These are phyloP conservation scores for Sitophilus oryzae DNA, from an alignment of 1,140 invertebrate species.

Conservation along the genomic window DNA sequence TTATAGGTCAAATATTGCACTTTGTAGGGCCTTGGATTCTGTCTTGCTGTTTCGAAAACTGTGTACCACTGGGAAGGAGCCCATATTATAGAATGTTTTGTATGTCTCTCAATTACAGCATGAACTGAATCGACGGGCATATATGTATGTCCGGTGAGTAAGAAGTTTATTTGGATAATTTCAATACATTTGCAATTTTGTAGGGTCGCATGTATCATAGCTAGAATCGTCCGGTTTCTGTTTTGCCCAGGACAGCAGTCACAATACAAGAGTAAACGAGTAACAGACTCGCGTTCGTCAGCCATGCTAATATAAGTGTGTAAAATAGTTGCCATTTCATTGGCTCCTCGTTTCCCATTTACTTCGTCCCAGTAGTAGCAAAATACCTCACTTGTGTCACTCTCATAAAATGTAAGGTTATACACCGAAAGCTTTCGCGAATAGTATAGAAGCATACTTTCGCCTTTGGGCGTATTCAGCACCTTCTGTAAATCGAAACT, in stretches of 20 bases:
- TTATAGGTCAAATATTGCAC: neutral
- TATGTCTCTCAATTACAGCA: neutral
- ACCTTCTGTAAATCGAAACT: constrained; percentile 35
- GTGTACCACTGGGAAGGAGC: neutral
- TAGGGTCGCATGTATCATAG: neutral
- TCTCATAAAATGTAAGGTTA: too few relatives aligned
- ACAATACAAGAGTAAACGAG: neutral
- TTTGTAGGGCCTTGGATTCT: constrained; percentile 2
- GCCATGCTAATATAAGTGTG: too few relatives aligned
- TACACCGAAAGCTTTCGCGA: too few relatives aligned
- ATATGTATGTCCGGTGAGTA: neutral
- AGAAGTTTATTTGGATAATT: constrained; percentile 1
- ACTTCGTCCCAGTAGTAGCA: too few relatives aligned
- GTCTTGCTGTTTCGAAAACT: neutral
- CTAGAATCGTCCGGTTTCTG: neutral
- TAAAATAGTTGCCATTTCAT: too few relatives aligned
- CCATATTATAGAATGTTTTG: neutral
- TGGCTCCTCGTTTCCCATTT: too few relatives aligned
- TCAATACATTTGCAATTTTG: constrained; percentile 2
- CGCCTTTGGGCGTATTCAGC: constrained; percentile 30
- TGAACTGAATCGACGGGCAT: constrained; percentile 2
- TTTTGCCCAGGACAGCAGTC: constrained; percentile 2
- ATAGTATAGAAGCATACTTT: constrained; percentile 29
- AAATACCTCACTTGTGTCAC: too few relatives aligned
- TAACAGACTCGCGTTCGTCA: constrained; percentile 35